phyloP scores from a whole-genome alignment of 1,140 invertebrate genomes.

The Tribolium madens region DNA sequence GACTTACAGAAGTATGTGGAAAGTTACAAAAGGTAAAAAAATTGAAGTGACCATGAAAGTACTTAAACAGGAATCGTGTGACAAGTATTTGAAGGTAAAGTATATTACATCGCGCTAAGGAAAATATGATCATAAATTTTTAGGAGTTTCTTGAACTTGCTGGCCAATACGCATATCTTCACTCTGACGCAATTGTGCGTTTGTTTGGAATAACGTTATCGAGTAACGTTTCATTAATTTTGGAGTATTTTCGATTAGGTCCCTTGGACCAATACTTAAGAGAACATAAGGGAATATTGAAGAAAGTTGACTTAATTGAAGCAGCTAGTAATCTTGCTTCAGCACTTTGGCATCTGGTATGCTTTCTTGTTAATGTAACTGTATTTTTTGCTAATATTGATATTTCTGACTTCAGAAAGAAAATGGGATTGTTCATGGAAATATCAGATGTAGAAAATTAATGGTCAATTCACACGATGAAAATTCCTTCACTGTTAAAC shows the following conservation, averaged over 20 bases:
- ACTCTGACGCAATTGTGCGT: slow-evolving; percentile 79
- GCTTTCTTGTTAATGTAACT: slow-evolving; percentile 31
- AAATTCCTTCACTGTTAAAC: slow-evolving; percentile 79
- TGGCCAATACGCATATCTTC: slow-evolving; percentile 80
- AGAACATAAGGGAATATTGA: slow-evolving; percentile 69
- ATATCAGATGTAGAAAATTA: slow-evolving; percentile 86
- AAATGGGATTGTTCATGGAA: slow-evolving; percentile 85
- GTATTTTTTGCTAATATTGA: slow-evolving; percentile 44
- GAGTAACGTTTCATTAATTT: slow-evolving; percentile 80
- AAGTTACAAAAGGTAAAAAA: slow-evolving; percentile 76
- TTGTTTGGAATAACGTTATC: slow-evolving; percentile 81
- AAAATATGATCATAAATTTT: slow-evolving; percentile 52
- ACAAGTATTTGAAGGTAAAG: slow-evolving; percentile 70
- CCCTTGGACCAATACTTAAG: slow-evolving; percentile 81
- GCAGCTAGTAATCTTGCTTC: slow-evolving; percentile 80
- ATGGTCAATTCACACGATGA: slow-evolving; percentile 77
- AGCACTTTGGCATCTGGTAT: slow-evolving; percentile 83
- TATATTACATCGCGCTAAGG: not conserved
- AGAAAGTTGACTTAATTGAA: slow-evolving; percentile 81
- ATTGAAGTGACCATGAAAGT: slow-evolving; percentile 81
- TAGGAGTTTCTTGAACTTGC: slow-evolving; percentile 83
- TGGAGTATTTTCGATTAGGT: slow-evolving; percentile 83
- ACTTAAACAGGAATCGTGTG: slow-evolving; percentile 74
- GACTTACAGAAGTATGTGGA: slow-evolving; percentile 77
- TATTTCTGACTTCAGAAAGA: slow-evolving; percentile 72